phyloP scores from a whole-genome alignment of 1,140 invertebrate species.

The Semibalanus balanoides region DNA sequence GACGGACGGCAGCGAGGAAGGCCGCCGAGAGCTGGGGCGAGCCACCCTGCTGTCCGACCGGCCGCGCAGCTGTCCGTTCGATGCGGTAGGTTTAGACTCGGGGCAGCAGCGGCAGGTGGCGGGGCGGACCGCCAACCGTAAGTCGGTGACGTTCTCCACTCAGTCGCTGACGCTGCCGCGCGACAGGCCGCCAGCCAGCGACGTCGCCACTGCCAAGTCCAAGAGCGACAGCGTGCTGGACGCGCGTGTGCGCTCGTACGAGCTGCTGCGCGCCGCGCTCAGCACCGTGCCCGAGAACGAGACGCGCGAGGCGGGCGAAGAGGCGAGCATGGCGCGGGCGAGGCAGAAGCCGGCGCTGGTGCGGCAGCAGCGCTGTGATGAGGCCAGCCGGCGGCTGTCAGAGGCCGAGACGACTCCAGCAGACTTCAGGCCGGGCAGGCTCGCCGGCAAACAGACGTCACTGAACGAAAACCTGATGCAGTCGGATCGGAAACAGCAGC shows the following conservation, averaged over 20 bases:
- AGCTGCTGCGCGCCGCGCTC: not conserved
- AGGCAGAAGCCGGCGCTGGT: not conserved
- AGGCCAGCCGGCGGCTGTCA: not conserved
- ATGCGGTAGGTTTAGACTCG: not conserved
- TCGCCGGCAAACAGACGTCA: constrained; percentile 55
- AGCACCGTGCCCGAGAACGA: not conserved
- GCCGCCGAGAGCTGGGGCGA: not conserved
- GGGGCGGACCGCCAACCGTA: not conserved
- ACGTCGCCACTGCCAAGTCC: not conserved
- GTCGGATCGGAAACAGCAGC: constrained; percentile 60
- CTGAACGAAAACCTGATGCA: constrained; percentile 73
- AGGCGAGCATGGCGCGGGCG: constrained; percentile 18
- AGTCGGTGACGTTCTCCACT: constrained; percentile 2
- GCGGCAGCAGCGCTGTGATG: constrained; percentile 5
- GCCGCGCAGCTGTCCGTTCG: not conserved
- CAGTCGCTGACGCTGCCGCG: not conserved
- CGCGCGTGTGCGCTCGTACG: not conserved
- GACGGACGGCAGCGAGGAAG: not conserved
- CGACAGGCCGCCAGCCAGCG: not conserved
- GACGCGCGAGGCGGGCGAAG: constrained; percentile 7
- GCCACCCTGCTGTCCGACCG: not conserved
- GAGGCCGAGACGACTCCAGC: not conserved
- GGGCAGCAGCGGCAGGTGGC: not conserved
- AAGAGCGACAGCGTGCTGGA: constrained; percentile 5
- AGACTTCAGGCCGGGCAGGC: not conserved